phyloP scores from a whole-genome alignment of 2,797 vertebrate species.

The Esox lucius region DNA sequence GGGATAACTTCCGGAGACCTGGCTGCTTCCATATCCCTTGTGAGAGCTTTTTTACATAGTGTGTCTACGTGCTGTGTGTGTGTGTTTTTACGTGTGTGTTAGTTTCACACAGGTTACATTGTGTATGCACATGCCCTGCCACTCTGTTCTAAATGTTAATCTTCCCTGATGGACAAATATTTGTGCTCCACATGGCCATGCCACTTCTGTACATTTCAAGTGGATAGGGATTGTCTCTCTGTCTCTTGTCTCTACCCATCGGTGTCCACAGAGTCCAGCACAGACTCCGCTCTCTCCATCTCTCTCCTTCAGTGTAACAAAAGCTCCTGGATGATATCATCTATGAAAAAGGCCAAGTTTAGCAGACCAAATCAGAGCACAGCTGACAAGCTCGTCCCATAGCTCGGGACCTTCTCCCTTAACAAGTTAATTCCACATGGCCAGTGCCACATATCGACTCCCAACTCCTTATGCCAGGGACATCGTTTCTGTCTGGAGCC shows the following conservation, averaged over 20 bases:
- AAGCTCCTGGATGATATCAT: background rate
- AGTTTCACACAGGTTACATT: background rate
- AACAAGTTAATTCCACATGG: background rate
- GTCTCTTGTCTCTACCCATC: background rate
- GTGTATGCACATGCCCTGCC: background rate
- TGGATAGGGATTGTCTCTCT: background rate
- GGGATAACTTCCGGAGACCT: constrained; percentile 15
- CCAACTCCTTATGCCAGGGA: background rate
- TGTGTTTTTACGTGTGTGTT: background rate
- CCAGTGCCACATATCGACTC: background rate
- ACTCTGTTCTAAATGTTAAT: background rate
- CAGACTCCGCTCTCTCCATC: background rate
- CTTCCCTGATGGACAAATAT: background rate
- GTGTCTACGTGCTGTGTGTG: background rate
- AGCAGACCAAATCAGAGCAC: constrained; percentile 1
- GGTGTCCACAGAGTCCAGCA: background rate
- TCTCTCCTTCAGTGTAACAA: background rate
- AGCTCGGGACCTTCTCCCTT: background rate
- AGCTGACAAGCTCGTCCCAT: constrained; percentile 3
- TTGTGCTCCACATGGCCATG: background rate
- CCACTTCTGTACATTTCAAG: constrained; percentile 10
- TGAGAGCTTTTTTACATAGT: background rate
- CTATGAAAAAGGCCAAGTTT: background rate
- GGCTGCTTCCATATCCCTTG: background rate
- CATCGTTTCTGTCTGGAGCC: background rate